Percentiles rank a stretch among this genome's conserved stretches.
phyloP scores from a whole-genome alignment of 2,797 vertebrate species.

The Protosalanx chinensis region DNA sequence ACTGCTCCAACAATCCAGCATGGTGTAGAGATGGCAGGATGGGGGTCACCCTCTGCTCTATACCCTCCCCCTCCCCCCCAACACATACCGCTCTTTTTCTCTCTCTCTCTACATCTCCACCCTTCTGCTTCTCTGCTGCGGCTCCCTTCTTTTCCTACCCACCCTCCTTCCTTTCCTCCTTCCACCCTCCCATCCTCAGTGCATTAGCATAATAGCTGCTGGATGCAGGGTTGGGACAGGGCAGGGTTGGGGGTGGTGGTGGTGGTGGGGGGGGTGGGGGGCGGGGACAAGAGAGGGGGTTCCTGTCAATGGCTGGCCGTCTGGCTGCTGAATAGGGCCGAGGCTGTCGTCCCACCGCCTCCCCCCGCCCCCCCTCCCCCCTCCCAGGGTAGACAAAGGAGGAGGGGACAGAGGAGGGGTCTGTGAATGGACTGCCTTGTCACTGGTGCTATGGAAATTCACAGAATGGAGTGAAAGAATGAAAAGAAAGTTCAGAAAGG shows the following conservation, averaged over 20 bases:
- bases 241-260: constrained; percentile 69
- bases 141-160: constrained; percentile 36
- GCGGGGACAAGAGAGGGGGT: constrained; percentile 26
- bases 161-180: constrained; percentile 43
- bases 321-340: constrained; percentile 79
- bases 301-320: constrained; percentile 78
- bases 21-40: constrained; percentile 80
- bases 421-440: constrained; percentile 76
- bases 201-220: constrained; percentile 99
- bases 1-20: constrained; percentile 70
- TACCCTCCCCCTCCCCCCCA: constrained; percentile 43
- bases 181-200: constrained; percentile 64
- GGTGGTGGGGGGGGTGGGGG: constrained; percentile 32
- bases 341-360: constrained; percentile 49
- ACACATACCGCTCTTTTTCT: constrained; percentile 45
- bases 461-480: constrained; percentile 76
- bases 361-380: constrained; percentile 39
- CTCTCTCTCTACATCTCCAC: constrained; percentile 51
- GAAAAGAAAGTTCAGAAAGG: constrained; percentile 77
- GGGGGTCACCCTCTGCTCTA: constrained; percentile 57
- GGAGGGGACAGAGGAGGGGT: constrained; percentile 66
- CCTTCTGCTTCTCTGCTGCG: constrained; percentile 35
- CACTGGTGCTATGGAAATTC: constrained; percentile 70
- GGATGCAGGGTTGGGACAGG: constrained; percentile 72
- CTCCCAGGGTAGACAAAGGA: constrained; percentile 66